Evolutionary conservation across 2,797 vertebrate genomes (phyloP).

Genomic region (Rhinophrynus dorsalis): DNA sequence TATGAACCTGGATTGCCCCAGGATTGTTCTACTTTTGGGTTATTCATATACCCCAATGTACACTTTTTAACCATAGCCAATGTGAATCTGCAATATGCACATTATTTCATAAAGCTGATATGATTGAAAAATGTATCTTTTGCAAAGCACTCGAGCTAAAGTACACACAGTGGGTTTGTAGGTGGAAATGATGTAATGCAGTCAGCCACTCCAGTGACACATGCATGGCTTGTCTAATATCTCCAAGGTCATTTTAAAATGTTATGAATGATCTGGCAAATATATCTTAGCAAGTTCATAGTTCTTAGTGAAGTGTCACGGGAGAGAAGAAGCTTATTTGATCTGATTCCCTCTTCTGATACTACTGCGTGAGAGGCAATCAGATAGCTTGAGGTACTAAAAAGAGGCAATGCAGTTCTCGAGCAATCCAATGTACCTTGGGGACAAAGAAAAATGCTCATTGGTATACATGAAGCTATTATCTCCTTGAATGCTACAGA

Average conservation of each 20-base stretch:
- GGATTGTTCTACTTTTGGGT: too few species aligned
- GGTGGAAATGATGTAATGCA: slow-evolving; percentile 10
- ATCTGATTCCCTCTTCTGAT: not conserved
- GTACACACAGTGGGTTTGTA: slow-evolving; percentile 5
- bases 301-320: slow-evolving; percentile 1
- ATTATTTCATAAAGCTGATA: slow-evolving; percentile 3
- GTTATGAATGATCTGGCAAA: slow-evolving; percentile 21
- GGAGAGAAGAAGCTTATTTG: not conserved
- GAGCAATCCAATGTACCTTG: too few species aligned
- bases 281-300: slow-evolving; percentile 30
- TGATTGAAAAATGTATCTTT: not conserved
- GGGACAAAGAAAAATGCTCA: too few species aligned
- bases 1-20: too few species aligned
- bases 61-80: too few species aligned
- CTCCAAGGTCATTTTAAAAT: slow-evolving; percentile 30
- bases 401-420: too few species aligned
- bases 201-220: not conserved
- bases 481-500: too few species aligned
- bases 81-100: not conserved
- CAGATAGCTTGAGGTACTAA: too few species aligned
- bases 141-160: slow-evolving; percentile 1
- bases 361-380: not conserved
- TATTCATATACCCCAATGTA: too few species aligned
- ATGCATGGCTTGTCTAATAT: slow-evolving; percentile 7
- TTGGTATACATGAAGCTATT: too few species aligned